Base-by-base conservation (phyloP, 2,113 vertebrate species). In the Girardinichthys multiradiatus region DNA sequence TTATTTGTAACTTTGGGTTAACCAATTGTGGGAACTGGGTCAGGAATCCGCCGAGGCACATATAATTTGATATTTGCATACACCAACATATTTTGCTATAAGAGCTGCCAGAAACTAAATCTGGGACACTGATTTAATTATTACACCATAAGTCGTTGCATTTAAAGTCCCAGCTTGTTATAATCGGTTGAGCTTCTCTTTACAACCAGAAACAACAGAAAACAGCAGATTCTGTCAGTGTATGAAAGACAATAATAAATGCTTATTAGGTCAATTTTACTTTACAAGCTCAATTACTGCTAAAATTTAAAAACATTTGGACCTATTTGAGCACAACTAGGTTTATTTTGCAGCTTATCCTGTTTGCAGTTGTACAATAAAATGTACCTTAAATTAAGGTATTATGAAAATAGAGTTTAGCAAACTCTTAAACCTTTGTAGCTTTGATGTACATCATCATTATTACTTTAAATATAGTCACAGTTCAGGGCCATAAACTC, bases 21-120 rank as follows among this genome's bases (percentile, higher is more conserved):
- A 87, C 86, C 84, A 78, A 89, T 76, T 81, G 62, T 74, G 31
- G 80, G 81, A 91, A 92, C 54, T 89, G 73, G 89, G 91, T 89
- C 85, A 89, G 80, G 82, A 90, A 88, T 87, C 82, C 88, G 63
- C 78, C 76, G 89, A 91, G 88, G 88, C 84, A 29, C 76, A 72
- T 77, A 67, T 58, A 81, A 51, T 70, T 77, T 80, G 81, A 81
- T 86, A 91, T 86, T 89, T 89, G 80, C 86, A 90, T 90, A 84
- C 80, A 83, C 82, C 79, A 84, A 90, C 86, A 91, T 86, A 89
- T 87, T 89, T 88, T 82, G 65, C 72, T 74, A 39, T 26, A 35
- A 86, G 70, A 83, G 84, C 35, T 74, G 67, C 68, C 80, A 80
- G 82, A 74, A 61, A 69, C 61, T 71, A 83, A 87, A 91, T 90